Evolutionary conservation across 1,140 invertebrate genomes (phyloP), one percentile per base, ranked within the genome.

Genomic region (Halictus rubicundus): DNA sequence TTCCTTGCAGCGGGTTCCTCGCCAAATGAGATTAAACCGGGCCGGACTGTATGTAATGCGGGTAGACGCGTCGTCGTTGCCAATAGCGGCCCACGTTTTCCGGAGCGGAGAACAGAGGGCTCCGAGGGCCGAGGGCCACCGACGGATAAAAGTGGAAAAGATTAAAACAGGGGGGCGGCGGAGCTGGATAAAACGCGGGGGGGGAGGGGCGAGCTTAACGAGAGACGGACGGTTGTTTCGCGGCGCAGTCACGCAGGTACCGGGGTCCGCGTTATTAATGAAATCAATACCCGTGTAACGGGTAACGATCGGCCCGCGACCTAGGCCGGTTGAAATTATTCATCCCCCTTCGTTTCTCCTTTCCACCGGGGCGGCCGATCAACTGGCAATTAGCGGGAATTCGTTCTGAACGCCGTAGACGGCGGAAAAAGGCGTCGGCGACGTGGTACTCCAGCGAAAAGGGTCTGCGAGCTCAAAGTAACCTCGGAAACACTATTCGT

Each of bases 61-160:
- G 80, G 8, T 73, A 79, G 80, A 82, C 80, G 80, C 76, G 76
- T 73, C 76, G 68, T 79, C 77, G 68, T 79, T 82, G 69, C 80
- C 80, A 82, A 79, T 82, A 73, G 63, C 80, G 78, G 68, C 77
- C 77, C 46, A 32, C 57, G 19, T 60, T 57, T 39, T 14, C 46
- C 60, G 60, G 16, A 46, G 21, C 23, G 16, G 25, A 14, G 27
- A 25, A 1, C 27, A 46, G 3, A 14, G 42, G 42, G 42, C 42
- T 46, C 42, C 10, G 9, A 52, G 21, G 39, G 19, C 21, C n/a
- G 42, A 4, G 19, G 74, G 60, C 64, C 66, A 65, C 49, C 69
- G 75, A 32, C 32, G 32, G 49, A 82, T 82, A 70, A 73, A 82
- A 82, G 80, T 79, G 64, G 76, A 82, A 46, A 73, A 73, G 76